A percentile compares a stretch with the other conserved stretches of the same genome.
phyloP scores from a whole-genome alignment of 2,113 vertebrate genomes.

The Ancistrus triradiatus region DNA sequence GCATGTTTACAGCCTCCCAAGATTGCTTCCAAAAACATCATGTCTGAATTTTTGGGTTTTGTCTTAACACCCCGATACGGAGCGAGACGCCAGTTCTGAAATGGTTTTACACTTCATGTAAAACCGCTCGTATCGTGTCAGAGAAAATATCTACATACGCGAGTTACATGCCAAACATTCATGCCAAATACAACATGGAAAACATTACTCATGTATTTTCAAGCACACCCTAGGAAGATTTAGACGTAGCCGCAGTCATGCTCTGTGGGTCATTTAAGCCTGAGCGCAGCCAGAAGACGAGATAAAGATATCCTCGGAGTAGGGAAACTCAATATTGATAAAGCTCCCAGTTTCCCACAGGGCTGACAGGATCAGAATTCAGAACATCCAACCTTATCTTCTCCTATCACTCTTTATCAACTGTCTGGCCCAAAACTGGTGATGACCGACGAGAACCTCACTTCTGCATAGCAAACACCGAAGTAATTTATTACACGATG shows the following conservation, averaged over 20 bases:
- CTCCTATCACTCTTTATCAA: slow-evolving; percentile 7
- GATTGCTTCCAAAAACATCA: slow-evolving; percentile 11
- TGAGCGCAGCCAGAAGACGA: not conserved
- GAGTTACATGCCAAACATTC: not conserved
- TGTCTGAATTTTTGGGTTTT: slow-evolving; percentile 7
- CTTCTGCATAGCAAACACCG: no score
- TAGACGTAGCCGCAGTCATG: not conserved
- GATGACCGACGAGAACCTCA: not conserved
- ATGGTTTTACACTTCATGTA: not conserved
- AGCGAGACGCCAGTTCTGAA: not conserved
- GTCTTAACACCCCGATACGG: not conserved
- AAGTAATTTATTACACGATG: no score
- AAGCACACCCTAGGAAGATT: no score
- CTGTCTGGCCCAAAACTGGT: not conserved
- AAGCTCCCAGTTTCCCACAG: not conserved
- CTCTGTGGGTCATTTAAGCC: not conserved
- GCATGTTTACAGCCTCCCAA: not conserved
- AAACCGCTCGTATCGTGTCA: not conserved
- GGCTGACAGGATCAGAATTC: slow-evolving; percentile 27
- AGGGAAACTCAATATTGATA: slow-evolving; percentile 1
- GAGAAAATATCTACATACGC: slow-evolving; percentile 2
- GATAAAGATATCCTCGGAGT: not conserved
- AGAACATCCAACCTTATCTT: not conserved
- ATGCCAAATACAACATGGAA: not conserved
- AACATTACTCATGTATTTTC: no score